Percentiles rank a stretch among this genome's conserved stretches.
These are phyloP conservation scores for Morinoia aosen DNA, from an alignment of 2,888 invertebrate species.

Conservation along the genomic window DNA sequence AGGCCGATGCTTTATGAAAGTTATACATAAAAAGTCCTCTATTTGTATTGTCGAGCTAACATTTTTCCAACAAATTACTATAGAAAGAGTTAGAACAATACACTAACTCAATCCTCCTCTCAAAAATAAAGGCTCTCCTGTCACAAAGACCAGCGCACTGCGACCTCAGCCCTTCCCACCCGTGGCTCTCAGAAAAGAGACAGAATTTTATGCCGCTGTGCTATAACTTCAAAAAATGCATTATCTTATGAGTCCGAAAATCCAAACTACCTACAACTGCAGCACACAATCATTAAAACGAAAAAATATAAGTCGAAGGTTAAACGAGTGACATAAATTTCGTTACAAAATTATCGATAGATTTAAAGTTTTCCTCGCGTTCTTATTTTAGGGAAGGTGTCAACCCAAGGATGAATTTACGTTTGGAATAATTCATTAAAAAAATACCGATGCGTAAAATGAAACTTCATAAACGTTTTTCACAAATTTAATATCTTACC, in stretches of 20 bases:
- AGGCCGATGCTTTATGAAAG: neutral
- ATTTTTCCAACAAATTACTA: neutral
- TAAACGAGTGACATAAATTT: too few species aligned
- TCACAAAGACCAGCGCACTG: neutral
- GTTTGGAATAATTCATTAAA: too few species aligned
- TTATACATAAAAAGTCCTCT: neutral
- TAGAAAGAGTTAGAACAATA: neutral
- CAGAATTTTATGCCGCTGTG: neutral
- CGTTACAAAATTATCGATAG: neutral
- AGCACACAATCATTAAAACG: neutral
- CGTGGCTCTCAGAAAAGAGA: neutral
- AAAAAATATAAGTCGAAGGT: too few species aligned
- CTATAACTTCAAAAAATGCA: neutral
- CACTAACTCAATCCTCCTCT: neutral
- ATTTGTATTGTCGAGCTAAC: neutral
- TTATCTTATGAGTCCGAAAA: neutral
- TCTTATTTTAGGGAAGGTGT: neutral
- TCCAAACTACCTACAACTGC: neutral
- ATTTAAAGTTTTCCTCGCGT: neutral
- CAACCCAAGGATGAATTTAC: too few species aligned
- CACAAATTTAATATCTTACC: slow-evolving; percentile 71
- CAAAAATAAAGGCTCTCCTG: neutral
- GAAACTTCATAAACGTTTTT: neutral
- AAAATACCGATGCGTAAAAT: neutral
- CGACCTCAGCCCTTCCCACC: neutral